A percentile compares a stretch with the other conserved stretches of the same genome.
Conservation (phyloP, 2,888 invertebrate species). For the Drosophila koepferae region DNA sequence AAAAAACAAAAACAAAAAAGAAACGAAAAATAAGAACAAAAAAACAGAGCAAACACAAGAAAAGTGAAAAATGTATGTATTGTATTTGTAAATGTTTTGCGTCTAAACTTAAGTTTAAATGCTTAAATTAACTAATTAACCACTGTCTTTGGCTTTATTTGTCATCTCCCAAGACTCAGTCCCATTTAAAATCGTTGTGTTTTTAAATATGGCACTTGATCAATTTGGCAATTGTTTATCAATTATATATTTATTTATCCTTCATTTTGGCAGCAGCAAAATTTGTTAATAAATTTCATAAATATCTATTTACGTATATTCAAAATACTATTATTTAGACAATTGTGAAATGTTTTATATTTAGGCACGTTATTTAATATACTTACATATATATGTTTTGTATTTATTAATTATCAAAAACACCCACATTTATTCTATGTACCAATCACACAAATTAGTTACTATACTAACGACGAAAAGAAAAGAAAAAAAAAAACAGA, state of each 20-base stretch:
- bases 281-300: constrained; percentile 59
- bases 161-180: constrained; percentile 2
- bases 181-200: constrained; percentile 48
- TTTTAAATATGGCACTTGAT: constrained; percentile 38
- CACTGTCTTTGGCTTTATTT: constrained; percentile 53
- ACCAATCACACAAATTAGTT: constrained; percentile 51
- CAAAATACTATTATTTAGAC: constrained; percentile 72
- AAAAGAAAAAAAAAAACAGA: constrained; percentile 31
- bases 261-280: constrained; percentile 72
- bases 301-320: constrained; percentile 31
- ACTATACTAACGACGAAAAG: constrained; percentile 40
- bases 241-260: constrained; percentile 52
- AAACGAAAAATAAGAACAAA: constrained; percentile 23
- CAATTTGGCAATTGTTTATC: constrained; percentile 67
- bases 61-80: constrained; percentile 35
- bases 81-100: constrained; percentile 52
- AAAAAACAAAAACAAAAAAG: constrained; percentile 32
- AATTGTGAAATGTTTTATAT: constrained; percentile 74
- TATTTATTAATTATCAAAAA: constrained; percentile 60
- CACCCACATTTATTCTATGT: constrained; percentile 43
- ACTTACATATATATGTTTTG: constrained; percentile 65
- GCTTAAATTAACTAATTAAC: constrained; percentile 59
- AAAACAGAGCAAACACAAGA: constrained; percentile 47
- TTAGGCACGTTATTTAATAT: constrained; percentile 76
- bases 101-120: constrained; percentile 62